phyloP scores from a whole-genome alignment of 2,888 invertebrate genomes.

The Panopea generosa region DNA sequence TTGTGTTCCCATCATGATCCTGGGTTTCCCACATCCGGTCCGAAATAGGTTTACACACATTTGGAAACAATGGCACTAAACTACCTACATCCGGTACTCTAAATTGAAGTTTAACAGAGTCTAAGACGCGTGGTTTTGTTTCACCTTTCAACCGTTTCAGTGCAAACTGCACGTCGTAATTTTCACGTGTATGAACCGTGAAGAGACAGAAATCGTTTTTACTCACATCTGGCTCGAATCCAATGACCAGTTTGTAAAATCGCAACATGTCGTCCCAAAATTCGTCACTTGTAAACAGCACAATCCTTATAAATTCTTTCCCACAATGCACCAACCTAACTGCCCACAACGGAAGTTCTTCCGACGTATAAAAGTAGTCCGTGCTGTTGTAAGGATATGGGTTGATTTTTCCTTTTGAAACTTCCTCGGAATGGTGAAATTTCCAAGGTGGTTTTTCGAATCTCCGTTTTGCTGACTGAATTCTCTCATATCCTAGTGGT shows the following conservation, averaged over 20 bases:
- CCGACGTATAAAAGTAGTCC: constrained; percentile 78
- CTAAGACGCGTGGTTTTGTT: constrained; percentile 63
- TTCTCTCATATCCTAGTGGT: constrained; percentile 67
- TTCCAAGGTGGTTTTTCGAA: constrained; percentile 78
- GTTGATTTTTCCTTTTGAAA: constrained; percentile 71
- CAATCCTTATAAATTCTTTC: constrained; percentile 78
- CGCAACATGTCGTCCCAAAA: constrained; percentile 80
- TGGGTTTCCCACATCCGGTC: constrained; percentile 78
- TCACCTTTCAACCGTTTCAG: constrained; percentile 75
- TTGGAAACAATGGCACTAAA: constrained; percentile 80
- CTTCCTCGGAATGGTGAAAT: constrained; percentile 79
- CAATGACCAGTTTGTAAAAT: constrained; percentile 78
- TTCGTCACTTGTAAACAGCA: constrained; percentile 74
- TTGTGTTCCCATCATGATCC: constrained; percentile 80
- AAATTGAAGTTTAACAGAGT: constrained; percentile 76
- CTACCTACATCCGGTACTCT: constrained; percentile 77
- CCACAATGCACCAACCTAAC: constrained; percentile 81
- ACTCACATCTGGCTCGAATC: constrained; percentile 73
- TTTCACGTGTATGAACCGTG: constrained; percentile 72
- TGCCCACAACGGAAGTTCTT: constrained; percentile 81
- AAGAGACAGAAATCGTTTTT: constrained; percentile 80
- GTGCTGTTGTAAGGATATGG: constrained; percentile 75
- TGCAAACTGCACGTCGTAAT: constrained; percentile 80
- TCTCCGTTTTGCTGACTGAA: constrained; percentile 68
- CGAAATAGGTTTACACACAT: constrained; percentile 76